Evolutionary conservation across 1,140 invertebrate species (phyloP).

Genomic region (Ridgeia piscesae): DNA sequence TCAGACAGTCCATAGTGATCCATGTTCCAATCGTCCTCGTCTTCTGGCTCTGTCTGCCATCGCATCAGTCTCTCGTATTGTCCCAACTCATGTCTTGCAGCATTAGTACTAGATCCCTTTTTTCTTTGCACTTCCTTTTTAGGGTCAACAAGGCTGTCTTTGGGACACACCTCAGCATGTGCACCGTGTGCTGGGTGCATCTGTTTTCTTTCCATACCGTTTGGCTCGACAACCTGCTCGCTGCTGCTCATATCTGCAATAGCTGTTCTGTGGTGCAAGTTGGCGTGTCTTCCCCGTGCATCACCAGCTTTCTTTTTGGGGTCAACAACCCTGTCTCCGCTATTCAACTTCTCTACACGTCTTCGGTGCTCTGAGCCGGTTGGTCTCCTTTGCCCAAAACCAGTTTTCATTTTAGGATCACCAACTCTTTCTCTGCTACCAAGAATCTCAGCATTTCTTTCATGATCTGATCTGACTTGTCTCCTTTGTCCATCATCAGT

Average conservation of each 20-base stretch:
- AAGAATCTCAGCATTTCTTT: neutral
- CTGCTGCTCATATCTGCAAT: neutral
- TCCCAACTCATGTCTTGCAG: neutral
- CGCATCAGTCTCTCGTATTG: neutral
- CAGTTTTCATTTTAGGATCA: neutral
- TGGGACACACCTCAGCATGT: neutral
- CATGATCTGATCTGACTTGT: neutral
- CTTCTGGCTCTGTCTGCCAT: neutral
- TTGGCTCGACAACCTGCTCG: neutral
- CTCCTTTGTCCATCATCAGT: neutral
- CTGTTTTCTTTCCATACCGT: neutral
- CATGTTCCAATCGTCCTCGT: neutral
- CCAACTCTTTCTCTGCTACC: neutral
- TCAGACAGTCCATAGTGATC: neutral
- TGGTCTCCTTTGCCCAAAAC: neutral
- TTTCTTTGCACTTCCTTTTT: neutral
- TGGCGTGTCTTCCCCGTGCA: neutral
- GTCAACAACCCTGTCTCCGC: neutral
- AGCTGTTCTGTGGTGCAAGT: neutral
- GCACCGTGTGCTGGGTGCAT: neutral
- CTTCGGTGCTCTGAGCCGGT: neutral
- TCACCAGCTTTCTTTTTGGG: neutral
- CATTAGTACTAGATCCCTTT: neutral
- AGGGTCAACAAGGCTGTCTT: neutral
- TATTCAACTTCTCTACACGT: neutral